Percentiles rank a stretch among this genome's conserved stretches.
phyloP scores from a whole-genome alignment of 2,113 vertebrate species.

The Lanius ludovicianus region DNA sequence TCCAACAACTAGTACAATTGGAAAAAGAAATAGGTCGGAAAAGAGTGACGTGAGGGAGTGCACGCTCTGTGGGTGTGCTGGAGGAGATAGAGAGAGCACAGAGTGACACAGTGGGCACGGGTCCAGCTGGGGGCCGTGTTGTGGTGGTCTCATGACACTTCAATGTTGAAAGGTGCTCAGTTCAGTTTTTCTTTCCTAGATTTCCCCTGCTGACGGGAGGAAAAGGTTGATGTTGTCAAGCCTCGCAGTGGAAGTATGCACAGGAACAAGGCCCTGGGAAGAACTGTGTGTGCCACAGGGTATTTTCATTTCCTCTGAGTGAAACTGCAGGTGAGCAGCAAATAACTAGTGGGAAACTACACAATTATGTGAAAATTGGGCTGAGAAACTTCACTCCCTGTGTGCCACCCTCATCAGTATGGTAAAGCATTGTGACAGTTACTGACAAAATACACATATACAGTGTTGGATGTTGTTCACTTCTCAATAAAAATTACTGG shows the following conservation, averaged over 20 bases:
- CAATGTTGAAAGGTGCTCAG: neutral
- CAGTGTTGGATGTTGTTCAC: neutral
- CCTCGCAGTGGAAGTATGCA: accelerated
- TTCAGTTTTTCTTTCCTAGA: neutral
- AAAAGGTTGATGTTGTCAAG: neutral
- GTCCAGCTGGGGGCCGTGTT: accelerated
- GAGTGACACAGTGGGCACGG: neutral
- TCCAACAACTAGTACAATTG: neutral
- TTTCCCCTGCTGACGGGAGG: neutral
- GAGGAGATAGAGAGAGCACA: neutral
- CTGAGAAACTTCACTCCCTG: neutral
- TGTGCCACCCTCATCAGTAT: neutral
- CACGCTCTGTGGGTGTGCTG: neutral
- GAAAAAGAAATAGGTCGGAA: neutral
- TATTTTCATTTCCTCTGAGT: neutral
- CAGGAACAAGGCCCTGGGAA: neutral
- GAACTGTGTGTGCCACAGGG: neutral
- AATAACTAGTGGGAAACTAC: neutral
- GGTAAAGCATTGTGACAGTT: neutral
- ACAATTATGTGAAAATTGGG: accelerated
- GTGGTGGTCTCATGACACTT: accelerated
- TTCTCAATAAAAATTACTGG: neutral
- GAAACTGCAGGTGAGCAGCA: neutral
- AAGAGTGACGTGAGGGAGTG: accelerated
- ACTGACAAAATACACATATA: accelerated